These are phyloP conservation scores for Percina caprodes DNA, from an alignment of 2,113 vertebrate genomes.

Conservation along the genomic window DNA sequence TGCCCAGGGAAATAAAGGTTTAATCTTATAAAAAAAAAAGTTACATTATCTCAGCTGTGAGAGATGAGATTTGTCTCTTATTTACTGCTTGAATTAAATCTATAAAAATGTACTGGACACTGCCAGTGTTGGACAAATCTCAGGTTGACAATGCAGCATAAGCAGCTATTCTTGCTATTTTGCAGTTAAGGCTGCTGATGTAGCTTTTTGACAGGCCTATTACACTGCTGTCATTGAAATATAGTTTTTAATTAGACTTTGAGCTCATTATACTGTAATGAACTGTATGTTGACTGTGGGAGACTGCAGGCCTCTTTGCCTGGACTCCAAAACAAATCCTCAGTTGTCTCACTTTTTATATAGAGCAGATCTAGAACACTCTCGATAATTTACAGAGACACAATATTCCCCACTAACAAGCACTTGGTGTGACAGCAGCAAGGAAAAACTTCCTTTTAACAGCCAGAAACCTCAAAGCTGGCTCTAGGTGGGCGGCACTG, in stretches of 20 bases:
- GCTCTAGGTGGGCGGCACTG: too few species aligned
- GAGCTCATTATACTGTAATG: not conserved
- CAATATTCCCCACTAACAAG: too few species aligned
- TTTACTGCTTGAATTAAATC: constrained; percentile 41
- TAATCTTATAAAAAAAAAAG: constrained; percentile 8
- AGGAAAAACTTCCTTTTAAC: too few species aligned
- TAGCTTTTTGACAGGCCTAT: constrained; percentile 16
- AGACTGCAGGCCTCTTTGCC: not conserved
- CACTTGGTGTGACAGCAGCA: too few species aligned
- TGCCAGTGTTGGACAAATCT: constrained; percentile 28
- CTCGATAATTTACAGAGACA: too few species aligned
- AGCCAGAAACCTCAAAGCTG: too few species aligned
- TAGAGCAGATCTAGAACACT: too few species aligned
- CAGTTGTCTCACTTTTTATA: not conserved
- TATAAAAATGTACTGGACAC: constrained; percentile 15
- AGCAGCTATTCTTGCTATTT: constrained; percentile 15
- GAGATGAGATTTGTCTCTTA: constrained; percentile 24
- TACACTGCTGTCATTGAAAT: constrained; percentile 38
- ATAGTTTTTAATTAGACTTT: constrained; percentile 57
- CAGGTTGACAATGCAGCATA: constrained; percentile 22
- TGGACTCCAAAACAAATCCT: constrained; percentile 4
- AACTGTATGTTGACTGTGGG: not conserved
- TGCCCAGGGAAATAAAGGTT: constrained; percentile 52
- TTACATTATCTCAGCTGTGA: not conserved
- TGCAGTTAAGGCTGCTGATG: constrained; percentile 25